These are phyloP conservation scores for Montipora capricornis DNA, from an alignment of 64 coral and sea anemone species.

Conservation along the genomic window DNA sequence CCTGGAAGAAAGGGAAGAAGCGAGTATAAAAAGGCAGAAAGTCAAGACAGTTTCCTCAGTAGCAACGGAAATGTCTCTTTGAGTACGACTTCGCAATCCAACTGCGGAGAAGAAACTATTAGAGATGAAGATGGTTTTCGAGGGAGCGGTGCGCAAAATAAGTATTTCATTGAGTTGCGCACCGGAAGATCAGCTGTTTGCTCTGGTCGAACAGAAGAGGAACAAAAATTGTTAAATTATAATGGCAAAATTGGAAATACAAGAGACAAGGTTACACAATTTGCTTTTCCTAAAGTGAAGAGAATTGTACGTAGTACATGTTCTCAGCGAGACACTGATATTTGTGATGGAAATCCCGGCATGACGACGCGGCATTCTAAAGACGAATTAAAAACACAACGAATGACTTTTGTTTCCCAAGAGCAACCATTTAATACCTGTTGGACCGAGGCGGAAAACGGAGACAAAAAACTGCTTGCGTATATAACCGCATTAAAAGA, in stretches of 20 bases:
- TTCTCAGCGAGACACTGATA: neutral
- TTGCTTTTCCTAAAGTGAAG: neutral
- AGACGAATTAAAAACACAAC: constrained; percentile 14
- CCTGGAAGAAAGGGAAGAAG: neutral
- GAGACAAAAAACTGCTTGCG: constrained; percentile 6
- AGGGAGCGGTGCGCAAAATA: neutral
- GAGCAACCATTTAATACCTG: neutral
- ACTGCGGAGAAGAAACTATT: neutral
- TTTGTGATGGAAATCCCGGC: constrained; percentile 4
- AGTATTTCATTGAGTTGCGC: neutral
- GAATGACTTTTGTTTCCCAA: neutral
- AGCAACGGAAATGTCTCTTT: neutral
- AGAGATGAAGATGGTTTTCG: neutral
- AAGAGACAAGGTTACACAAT: neutral
- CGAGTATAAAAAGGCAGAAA: neutral
- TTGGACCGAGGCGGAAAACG: constrained; percentile 11
- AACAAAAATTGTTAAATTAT: neutral
- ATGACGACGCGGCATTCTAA: constrained; percentile 5
- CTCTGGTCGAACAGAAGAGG: neutral
- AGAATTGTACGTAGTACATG: neutral
- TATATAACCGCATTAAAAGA: constrained; percentile 33
- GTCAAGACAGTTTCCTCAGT: neutral
- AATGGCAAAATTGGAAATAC: neutral
- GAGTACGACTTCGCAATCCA: neutral
- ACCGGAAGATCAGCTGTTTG: neutral